A percentile compares a stretch with the other conserved stretches of the same genome.
These are phyloP conservation scores for Cosmopolites sordidus DNA, from an alignment of 2,888 invertebrate species.

Conservation along the genomic window DNA sequence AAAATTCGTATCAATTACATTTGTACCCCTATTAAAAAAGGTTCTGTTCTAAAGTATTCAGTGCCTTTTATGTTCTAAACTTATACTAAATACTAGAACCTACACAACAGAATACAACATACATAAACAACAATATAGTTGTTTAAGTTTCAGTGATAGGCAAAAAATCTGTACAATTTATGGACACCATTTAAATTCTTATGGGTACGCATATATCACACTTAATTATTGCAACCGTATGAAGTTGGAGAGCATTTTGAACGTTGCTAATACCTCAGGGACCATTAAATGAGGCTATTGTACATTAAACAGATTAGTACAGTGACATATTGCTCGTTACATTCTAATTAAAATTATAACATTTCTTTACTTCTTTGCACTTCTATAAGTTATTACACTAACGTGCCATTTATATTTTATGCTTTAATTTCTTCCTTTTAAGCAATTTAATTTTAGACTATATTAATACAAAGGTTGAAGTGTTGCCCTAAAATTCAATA, in stretches of 20 bases:
- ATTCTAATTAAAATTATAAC: constrained; percentile 24
- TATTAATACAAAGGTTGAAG: too few relatives aligned
- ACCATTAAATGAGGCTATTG: constrained; percentile 25
- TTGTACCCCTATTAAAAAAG: too few relatives aligned
- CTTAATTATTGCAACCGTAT: constrained; percentile 28
- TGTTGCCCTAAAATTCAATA: too few relatives aligned
- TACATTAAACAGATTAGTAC: constrained; percentile 28
- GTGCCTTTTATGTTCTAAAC: background rate
- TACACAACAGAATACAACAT: background rate
- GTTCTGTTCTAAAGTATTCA: too few relatives aligned
- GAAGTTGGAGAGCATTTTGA: constrained; percentile 26
- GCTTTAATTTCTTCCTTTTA: background rate
- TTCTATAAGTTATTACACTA: background rate
- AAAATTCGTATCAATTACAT: too few relatives aligned
- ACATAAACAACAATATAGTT: background rate
- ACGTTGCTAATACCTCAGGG: constrained; percentile 24
- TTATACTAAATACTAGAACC: background rate
- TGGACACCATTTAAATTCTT: constrained; percentile 26
- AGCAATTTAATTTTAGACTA: too few relatives aligned
- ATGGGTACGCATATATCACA: constrained; percentile 27
- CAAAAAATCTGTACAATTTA: constrained; percentile 15
- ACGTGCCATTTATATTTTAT: background rate
- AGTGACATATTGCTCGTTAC: constrained; percentile 25
- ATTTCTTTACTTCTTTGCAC: constrained; percentile 16
- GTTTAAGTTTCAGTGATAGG: background rate